phyloP scores from a whole-genome alignment of 1,140 invertebrate genomes.

The Cydia splendana region DNA sequence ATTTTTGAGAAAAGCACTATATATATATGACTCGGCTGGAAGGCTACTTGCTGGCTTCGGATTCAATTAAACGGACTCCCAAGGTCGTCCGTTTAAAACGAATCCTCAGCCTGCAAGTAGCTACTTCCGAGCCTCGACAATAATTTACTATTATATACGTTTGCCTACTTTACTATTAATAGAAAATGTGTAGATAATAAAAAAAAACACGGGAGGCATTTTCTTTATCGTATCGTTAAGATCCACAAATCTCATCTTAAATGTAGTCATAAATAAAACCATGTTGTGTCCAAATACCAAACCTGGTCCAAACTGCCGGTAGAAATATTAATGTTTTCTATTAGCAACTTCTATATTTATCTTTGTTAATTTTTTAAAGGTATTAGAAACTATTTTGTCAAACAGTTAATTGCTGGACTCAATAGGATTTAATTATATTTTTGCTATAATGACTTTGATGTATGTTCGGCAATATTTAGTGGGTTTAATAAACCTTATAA shows the following conservation, averaged over 20 bases:
- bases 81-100: too few species aligned
- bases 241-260: conserved; percentile 15
- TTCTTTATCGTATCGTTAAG: background rate
- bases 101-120: too few species aligned
- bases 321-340: conserved; percentile 21
- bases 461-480: background rate
- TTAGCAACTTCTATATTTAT: background rate
- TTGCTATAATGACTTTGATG: background rate
- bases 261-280: conserved; percentile 18
- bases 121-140: too few species aligned
- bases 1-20: too few species aligned
- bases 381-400: conserved; percentile 26
- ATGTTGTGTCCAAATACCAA: conserved; percentile 3
- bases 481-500: too few species aligned
- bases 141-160: too few species aligned
- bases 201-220: background rate
- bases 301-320: background rate
- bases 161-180: background rate
- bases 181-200: background rate
- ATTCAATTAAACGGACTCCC: too few species aligned
- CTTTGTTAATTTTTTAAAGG: background rate
- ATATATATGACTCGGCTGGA: too few species aligned
- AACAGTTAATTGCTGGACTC: background rate
- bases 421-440: conserved; percentile 21
- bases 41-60: too few species aligned